Evolutionary conservation across 1,140 invertebrate species (phyloP).

Genomic region (Drosophila cardini): DNA sequence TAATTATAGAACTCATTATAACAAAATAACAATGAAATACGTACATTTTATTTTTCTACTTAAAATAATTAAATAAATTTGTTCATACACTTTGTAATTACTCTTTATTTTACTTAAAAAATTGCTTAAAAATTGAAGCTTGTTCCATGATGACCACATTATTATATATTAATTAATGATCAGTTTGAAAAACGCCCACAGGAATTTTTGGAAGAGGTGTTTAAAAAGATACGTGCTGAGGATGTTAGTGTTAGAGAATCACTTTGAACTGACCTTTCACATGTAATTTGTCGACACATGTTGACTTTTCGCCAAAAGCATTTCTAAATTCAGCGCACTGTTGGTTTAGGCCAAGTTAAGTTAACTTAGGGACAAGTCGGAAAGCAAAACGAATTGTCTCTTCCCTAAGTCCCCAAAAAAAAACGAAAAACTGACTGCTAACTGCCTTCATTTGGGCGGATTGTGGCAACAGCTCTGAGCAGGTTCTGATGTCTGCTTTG

Average conservation of each 20-base stretch:
- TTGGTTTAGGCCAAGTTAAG: slow-evolving; percentile 34
- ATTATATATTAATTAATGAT: too few relatives aligned
- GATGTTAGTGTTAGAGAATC: slow-evolving; percentile 7
- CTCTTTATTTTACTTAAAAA: too few relatives aligned
- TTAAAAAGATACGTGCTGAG: not conserved
- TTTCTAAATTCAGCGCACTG: not conserved
- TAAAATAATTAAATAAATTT: too few relatives aligned
- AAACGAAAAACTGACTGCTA: slow-evolving; percentile 39
- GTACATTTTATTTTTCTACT: too few relatives aligned
- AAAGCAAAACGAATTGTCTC: slow-evolving; percentile 31
- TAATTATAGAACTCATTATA: too few relatives aligned
- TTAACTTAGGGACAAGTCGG: slow-evolving; percentile 17
- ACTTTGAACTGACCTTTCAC: slow-evolving; percentile 22
- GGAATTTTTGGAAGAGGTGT: not conserved
- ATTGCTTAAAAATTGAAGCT: too few relatives aligned
- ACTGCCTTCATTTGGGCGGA: slow-evolving; percentile 34
- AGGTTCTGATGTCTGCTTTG: slow-evolving; percentile 9
- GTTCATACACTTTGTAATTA: too few relatives aligned
- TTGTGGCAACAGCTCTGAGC: slow-evolving; percentile 35
- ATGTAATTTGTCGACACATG: slow-evolving; percentile 24
- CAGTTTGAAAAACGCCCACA: not conserved
- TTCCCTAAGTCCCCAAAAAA: too few relatives aligned
- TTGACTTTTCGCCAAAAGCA: slow-evolving; percentile 21
- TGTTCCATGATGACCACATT: too few relatives aligned
- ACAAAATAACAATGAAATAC: too few relatives aligned